phyloP scores from a whole-genome alignment of 2,888 invertebrate genomes.

The Melipona beecheii region DNA sequence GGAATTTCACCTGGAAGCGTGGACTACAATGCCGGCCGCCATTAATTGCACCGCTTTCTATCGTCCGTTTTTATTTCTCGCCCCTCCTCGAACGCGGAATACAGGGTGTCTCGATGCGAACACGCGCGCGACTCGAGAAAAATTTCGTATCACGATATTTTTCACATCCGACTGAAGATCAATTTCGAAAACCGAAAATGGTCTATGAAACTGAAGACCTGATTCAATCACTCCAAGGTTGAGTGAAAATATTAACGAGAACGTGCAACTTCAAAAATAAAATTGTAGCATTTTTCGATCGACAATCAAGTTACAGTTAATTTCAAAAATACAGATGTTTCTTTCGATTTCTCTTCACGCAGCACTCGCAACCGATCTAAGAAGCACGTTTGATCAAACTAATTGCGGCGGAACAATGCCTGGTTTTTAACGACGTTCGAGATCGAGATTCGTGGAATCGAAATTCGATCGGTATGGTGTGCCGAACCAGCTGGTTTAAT shows the following conservation, averaged over 20 bases:
- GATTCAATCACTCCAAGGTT: too few species aligned
- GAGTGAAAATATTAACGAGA: too few species aligned
- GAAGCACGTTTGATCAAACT: background rate
- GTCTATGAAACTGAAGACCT: too few species aligned
- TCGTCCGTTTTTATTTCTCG: conserved; percentile 23
- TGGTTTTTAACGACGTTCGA: background rate
- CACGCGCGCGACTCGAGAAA: background rate
- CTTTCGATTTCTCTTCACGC: background rate
- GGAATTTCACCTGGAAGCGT: conserved; percentile 46
- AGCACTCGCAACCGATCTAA: background rate
- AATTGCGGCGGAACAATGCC: too few species aligned
- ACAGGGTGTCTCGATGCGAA: background rate
- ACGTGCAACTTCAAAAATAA: too few species aligned
- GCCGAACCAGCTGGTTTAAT: too few species aligned
- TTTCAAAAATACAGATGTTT: too few species aligned
- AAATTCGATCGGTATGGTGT: background rate
- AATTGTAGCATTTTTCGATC: too few species aligned
- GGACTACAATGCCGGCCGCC: conserved; percentile 40
- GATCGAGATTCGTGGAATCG: background rate
- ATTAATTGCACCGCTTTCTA: conserved; percentile 54
- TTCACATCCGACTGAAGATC: background rate
- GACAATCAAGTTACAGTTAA: too few species aligned
- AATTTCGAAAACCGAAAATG: background rate
- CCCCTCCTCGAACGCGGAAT: background rate
- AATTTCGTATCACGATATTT: too few species aligned